phyloP scores from a whole-genome alignment of 92 coral and sea anemone genomes.

The Palythoa grandis region DNA sequence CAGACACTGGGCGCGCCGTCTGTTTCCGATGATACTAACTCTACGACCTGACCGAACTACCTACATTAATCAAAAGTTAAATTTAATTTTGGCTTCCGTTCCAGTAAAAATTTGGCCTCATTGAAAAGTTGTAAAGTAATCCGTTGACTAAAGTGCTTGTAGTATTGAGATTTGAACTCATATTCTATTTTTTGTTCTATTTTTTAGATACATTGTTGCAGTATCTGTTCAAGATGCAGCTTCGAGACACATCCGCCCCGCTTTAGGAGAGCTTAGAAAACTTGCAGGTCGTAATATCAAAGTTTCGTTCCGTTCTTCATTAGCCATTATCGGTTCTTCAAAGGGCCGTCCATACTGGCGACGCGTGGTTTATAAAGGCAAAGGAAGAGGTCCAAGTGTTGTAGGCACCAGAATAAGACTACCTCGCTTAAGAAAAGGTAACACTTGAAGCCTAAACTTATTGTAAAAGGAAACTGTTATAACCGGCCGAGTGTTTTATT shows the following conservation, averaged over 20 bases:
- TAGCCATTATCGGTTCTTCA: constrained; percentile 44
- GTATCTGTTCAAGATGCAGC: constrained; percentile 43
- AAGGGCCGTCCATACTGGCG: constrained; percentile 38
- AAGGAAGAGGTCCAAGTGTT: constrained; percentile 12
- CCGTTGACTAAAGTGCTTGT: no score
- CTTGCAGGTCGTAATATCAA: constrained; percentile 38
- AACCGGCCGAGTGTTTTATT: not conserved
- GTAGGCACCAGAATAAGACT: constrained; percentile 18
- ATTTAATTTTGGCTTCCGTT: no score
- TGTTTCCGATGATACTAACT: no score
- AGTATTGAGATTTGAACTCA: no score
- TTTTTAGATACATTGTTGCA: constrained; percentile 38
- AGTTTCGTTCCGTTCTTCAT: constrained; percentile 26
- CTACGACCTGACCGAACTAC: no score
- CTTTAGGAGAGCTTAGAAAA: constrained; percentile 18
- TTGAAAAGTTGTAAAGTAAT: no score
- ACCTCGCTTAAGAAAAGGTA: constrained; percentile 32
- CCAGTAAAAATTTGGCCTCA: no score
- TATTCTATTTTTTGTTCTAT: not conserved
- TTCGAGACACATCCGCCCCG: not conserved
- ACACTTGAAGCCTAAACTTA: not conserved
- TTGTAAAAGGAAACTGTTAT: not conserved
- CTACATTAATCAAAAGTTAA: no score
- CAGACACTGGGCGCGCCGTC: no score
- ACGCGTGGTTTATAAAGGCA: constrained; percentile 14